Evolutionary conservation across 1,140 invertebrate species (phyloP).

Genomic region (Drosophila ficusphila): DNA sequence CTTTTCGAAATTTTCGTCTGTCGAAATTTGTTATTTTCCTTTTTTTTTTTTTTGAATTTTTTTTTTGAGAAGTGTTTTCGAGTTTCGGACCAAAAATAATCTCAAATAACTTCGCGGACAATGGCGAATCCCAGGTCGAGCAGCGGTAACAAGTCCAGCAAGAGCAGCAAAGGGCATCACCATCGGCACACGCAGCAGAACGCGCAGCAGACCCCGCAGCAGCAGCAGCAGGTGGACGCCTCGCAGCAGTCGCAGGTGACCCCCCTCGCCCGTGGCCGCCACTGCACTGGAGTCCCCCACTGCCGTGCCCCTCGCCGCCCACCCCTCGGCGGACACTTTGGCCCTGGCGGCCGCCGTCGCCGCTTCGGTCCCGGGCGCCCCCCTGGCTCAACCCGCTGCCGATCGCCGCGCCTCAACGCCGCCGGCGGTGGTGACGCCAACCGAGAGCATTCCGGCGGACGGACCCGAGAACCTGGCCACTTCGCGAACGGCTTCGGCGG

Average conservation of each 20-base stretch:
- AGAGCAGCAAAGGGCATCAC: not conserved
- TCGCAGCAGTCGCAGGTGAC: not conserved
- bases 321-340: conserved; percentile 20
- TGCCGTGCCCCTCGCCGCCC: not conserved
- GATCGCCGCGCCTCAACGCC: not conserved
- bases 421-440: not conserved
- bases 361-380: conserved; percentile 9
- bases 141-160: not conserved
- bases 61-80: no score
- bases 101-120: not conserved
- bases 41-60: not conserved
- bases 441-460: not conserved
- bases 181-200: not conserved
- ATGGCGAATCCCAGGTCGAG: conserved; percentile 11
- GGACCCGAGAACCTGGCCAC: not conserved
- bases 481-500: no score
- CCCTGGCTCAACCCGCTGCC: not conserved
- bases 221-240: not conserved
- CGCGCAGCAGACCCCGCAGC: not conserved
- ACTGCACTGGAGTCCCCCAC: not conserved
- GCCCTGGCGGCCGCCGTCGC: conserved; percentile 21
- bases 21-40: not conserved
- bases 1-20: not conserved
- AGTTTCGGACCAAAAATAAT: not conserved
- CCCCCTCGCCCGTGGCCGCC: not conserved